A percentile compares a stretch with the other conserved stretches of the same genome.
Conservation (phyloP, 2,888 invertebrate species). For the Limnephilus rhombicus region DNA sequence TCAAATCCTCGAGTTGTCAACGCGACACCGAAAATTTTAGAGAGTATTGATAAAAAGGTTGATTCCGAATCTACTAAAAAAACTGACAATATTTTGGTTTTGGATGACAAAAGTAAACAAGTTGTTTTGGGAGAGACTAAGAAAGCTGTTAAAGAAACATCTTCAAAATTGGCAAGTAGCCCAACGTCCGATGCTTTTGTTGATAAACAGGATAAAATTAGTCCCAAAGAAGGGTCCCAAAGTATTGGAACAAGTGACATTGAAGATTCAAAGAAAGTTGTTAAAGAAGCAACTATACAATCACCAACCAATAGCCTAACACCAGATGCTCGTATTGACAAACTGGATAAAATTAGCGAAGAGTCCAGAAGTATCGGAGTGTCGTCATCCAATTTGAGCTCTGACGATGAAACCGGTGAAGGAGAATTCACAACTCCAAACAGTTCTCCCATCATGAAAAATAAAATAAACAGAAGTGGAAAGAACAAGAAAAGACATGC, state of each 20-base stretch:
- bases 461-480: constrained; percentile 72
- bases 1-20: not conserved
- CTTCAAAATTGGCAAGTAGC: not conserved
- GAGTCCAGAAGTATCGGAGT: constrained; percentile 69
- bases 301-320: not conserved
- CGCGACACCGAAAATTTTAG: not conserved
- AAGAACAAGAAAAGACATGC: constrained; percentile 76
- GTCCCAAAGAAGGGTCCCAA: not conserved
- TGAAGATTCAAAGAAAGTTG: not conserved
- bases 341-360: constrained; percentile 56
- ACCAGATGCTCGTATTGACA: constrained; percentile 40
- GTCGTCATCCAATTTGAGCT: constrained; percentile 66
- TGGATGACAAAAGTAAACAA: not conserved
- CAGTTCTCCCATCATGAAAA: constrained; percentile 73
- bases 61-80: not conserved
- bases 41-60: not conserved
- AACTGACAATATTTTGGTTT: not conserved
- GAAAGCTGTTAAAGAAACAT: not conserved
- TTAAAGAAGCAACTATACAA: not conserved
- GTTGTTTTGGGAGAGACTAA: not conserved
- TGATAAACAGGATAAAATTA: not conserved
- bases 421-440: constrained; percentile 76
- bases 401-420: constrained; percentile 74
- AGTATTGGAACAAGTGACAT: not conserved
- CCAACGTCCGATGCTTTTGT: not conserved